Percentiles rank a stretch among this genome's conserved stretches.
Evolutionary conservation across 1,140 invertebrate genomes (phyloP).

Genomic region (Dendroctonus valens): DNA sequence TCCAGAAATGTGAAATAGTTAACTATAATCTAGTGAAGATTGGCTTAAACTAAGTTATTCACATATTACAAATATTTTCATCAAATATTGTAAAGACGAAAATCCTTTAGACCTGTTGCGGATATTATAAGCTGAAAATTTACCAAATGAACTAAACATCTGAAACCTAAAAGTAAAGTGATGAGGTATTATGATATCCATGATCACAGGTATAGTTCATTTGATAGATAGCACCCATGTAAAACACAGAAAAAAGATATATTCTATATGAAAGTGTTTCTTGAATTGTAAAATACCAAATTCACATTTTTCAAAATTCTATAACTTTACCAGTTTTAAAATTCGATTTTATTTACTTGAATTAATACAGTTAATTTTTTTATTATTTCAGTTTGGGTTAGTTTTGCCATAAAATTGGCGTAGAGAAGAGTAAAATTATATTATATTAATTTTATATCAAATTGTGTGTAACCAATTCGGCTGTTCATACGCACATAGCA

Average conservation of each 20-base stretch:
- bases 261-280: too few species aligned
- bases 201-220: constrained; percentile 2
- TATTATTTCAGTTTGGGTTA: too few species aligned
- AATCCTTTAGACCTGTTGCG: constrained; percentile 44
- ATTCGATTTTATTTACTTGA: too few species aligned
- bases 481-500: too few species aligned
- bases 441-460: too few species aligned
- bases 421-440: too few species aligned
- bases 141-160: constrained; percentile 38
- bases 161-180: constrained; percentile 12
- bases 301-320: too few species aligned
- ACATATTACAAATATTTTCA: constrained; percentile 45
- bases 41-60: constrained; percentile 46
- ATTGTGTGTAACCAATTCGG: too few species aligned
- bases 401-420: too few species aligned
- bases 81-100: constrained; percentile 45
- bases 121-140: constrained; percentile 32
- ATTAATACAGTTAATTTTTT: too few species aligned
- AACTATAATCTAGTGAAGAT: constrained; percentile 34
- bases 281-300: too few species aligned
- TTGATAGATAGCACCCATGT: constrained; percentile 16
- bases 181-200: constrained; percentile 2
- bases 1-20: constrained; percentile 22
- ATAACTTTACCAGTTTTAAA: too few species aligned
- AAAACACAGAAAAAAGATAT: not conserved